Evolutionary conservation across 2,797 vertebrate genomes (phyloP), one percentile per base, ranked within the genome.

Genomic region (Galagoides demidoff): DNA sequence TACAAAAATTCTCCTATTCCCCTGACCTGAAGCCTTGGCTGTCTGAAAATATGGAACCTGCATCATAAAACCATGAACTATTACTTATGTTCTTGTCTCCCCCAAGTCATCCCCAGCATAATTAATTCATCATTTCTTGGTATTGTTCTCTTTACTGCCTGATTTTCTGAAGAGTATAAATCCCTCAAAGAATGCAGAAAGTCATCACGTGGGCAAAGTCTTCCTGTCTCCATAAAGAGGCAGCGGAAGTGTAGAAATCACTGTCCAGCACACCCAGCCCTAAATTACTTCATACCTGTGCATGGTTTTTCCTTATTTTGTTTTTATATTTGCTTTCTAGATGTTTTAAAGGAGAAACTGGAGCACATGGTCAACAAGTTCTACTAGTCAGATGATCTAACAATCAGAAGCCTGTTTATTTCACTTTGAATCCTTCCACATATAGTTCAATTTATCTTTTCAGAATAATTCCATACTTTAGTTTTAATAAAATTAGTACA

Each of bases 401-500:
- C 12, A 86, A 39, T 78, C 7, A 49, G 63, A 89, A 73, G n/a
- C 20, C 3, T n/a, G 27, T 7, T 70, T 84, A 93, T 68, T 91
- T 95, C 13, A 81, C 52, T 90, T 79, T 77, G 7, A 77, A 63
- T 39, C 71, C 43, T 89, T 82, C 4, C 29, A 81, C 3, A 29
- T n/a, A 3, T 27, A 84, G 12, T 34, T 86, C 55, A 34, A 20
- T 37, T 90, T 85, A 52, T 34, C 22, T 91, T 90, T 70, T 39
- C 74, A 85, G 87, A 68, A 39, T 52, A 57, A 90, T 29, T 34
- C 20, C 52, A 61, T 43, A 45, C 14, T 27, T 82, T 59, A 79
- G 23, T 52, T 55, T 93, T 78, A 89, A 8, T 83, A 91, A 91
- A 91, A 93, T 63, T 27, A 86, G 11, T 85, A 19, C 12, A 31